Percentiles rank a stretch among this genome's conserved stretches.
Conservation (phyloP, 2,888 invertebrate genomes). For the Acronicta alni region DNA sequence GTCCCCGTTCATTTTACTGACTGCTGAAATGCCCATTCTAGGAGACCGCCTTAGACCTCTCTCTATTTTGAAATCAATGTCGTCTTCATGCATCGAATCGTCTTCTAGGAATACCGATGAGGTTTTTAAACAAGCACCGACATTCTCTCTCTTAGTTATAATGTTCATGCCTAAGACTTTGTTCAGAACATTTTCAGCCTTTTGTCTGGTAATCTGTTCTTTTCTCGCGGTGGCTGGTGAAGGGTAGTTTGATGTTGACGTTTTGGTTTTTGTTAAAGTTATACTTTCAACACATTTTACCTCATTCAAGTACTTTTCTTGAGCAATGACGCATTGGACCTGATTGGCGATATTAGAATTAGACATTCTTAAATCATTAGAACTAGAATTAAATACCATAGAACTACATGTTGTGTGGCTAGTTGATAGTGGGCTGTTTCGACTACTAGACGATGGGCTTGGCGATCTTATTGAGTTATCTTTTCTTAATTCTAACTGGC, state of each 20-base stretch:
- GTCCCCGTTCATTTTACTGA: constrained; percentile 87
- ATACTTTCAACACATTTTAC: constrained; percentile 86
- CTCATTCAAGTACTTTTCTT: constrained; percentile 87
- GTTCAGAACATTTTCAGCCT: constrained; percentile 84
- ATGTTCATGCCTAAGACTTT: constrained; percentile 87
- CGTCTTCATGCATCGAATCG: constrained; percentile 81
- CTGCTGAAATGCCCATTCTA: constrained; percentile 84
- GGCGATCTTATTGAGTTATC: constrained; percentile 82
- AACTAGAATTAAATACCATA: constrained; percentile 88
- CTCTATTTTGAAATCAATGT: constrained; percentile 81
- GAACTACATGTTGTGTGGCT: constrained; percentile 88
- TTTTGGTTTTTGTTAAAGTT: constrained; percentile 80
- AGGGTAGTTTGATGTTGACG: constrained; percentile 70
- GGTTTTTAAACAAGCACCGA: constrained; percentile 82
- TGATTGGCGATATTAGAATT: constrained; percentile 85
- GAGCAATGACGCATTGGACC: constrained; percentile 87
- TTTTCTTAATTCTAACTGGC: constrained; percentile 82
- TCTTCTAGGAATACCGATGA: constrained; percentile 85
- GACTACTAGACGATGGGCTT: constrained; percentile 85
- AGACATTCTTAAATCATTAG: constrained; percentile 85
- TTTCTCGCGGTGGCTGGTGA: constrained; percentile 80
- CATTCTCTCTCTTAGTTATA: constrained; percentile 80
- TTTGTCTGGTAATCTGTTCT: constrained; percentile 84
- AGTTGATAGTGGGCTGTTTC: constrained; percentile 86
- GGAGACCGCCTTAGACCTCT: constrained; percentile 82